Evolutionary conservation across 2,797 vertebrate species (phyloP), one percentile per base, ranked within the genome.

Genomic region (Acrossocheilus fasciatus): DNA sequence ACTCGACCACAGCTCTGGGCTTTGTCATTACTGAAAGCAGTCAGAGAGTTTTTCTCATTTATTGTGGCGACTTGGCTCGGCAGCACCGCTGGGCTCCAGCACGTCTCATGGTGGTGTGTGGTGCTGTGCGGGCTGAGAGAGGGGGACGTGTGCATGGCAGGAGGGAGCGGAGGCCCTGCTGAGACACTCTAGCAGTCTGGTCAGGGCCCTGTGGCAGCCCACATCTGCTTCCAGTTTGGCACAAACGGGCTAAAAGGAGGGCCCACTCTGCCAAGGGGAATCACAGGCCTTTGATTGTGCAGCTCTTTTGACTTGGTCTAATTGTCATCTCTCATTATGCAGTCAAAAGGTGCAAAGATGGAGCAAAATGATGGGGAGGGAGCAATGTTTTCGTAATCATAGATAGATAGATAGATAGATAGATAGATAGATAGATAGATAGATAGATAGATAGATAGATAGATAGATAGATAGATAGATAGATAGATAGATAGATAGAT

Each of bases 211-310:
- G 93, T 93, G 90, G 91, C 91, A 91, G 87, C 76, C 87, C 83
- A 96, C 96, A 96, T 97, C 96, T 96, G 96, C 93, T 96, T 95
- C 90, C 91, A 94, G 93, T 97, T 96, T 96, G 92, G 92, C 85
- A 89, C 47, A 91, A 94, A 93, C 90, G 78, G 87, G 91, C 91
- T 93, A 92, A 93, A 91, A 94, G 91, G 83, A 87, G 90, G 77
- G 89, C 88, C 20, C 74, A 86, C 93, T 95, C 92, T 93, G 94
- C 94, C 94, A 93, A 93, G 89, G 92, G 90, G 93, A 93, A 94
- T 94, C 94, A 93, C 91, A 90, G 90, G 89, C 88, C 94, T 95
- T 94, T 94, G 94, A 95, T 94, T 95, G 90, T 90, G 90, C 84
- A 93, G 93, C 94, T 92, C 92, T 88, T 92, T 88, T 89, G 92